These are phyloP conservation scores for Sporophila hypoxantha DNA, from an alignment of 2,113 vertebrate genomes.

Conservation along the genomic window DNA sequence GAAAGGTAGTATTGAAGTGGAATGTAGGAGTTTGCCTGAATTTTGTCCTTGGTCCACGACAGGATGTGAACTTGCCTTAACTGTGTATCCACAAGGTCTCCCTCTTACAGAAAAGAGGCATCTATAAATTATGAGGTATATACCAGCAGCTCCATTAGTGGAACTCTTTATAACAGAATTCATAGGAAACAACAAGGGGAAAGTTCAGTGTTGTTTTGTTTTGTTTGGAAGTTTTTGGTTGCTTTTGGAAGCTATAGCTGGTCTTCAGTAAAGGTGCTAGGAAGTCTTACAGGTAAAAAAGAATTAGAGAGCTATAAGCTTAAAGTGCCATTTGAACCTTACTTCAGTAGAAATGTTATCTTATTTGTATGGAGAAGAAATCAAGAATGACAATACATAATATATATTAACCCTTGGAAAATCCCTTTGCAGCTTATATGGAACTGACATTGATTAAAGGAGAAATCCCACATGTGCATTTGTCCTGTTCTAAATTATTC, in stretches of 20 bases:
- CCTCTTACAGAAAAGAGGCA: not conserved
- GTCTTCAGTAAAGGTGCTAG: not conserved
- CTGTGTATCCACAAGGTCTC: not conserved
- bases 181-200: not conserved
- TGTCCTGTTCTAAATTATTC: constrained; percentile 42
- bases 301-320: not conserved
- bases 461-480: constrained; percentile 40
- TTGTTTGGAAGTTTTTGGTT: not conserved
- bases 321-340: not conserved
- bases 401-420: constrained; percentile 27
- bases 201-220: not conserved
- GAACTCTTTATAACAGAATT: not conserved
- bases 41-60: not conserved
- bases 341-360: not conserved
- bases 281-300: not conserved
- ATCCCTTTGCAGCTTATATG: not conserved
- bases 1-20: not conserved
- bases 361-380: constrained; percentile 15
- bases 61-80: not conserved
- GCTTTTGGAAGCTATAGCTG: not conserved
- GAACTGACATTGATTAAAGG: constrained; percentile 48
- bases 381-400: constrained; percentile 25
- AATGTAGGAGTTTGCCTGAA: not conserved
- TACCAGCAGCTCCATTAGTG: not conserved
- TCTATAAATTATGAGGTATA: not conserved